Evolutionary conservation across 1,140 invertebrate genomes (phyloP), one percentile per base, ranked within the genome.

Genomic region (Antheraea pernyi): DNA sequence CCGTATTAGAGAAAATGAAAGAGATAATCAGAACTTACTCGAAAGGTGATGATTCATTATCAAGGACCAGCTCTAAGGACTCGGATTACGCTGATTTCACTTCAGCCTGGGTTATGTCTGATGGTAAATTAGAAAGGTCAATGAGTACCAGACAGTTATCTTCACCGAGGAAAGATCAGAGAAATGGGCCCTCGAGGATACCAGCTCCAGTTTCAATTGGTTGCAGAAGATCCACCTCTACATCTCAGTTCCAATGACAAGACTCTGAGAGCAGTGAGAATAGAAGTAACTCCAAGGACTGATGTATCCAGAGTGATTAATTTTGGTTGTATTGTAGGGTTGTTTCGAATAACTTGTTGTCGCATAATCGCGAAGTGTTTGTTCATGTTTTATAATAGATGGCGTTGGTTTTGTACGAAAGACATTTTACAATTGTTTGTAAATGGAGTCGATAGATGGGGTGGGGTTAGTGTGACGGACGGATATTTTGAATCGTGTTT

Each of bases 31-130:
- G 94, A 36, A 94, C 95, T 65, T 96, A 96, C 72, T 93, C 94
- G 0, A 91, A 92, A 72, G 93, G 84, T 64, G 91, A 88, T n/a
- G 89, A 89, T 42, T 86, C 86, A 42, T 70, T 91, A 65, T 89
- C 86, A 0, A 92, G 92, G 65, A 81, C 92, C 10, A 94, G 91
- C 75, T 93, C 92, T 16, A 94, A 95, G 68, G 92, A 93, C 74
- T 93, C 93, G 6, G 93, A 94, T n/a, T 95, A 94, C 42, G 93
- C 95, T 71, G 95, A 95, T 65, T 95, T 95, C 69, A 95, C 95
- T 8, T 94, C 94, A 30, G 95, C 95, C n/a, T 96, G 95, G 95
- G 94, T 95, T n/a, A 95, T 95, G 86, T 95, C 94, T 71, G 95
- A 95, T 80, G 95, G 95, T 0, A 95, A 94, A 74, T 84, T 95